Percentiles rank a stretch among this genome's conserved stretches.
Evolutionary conservation across 2,113 vertebrate genomes (phyloP).

Genomic region (Pongo pygmaeus): DNA sequence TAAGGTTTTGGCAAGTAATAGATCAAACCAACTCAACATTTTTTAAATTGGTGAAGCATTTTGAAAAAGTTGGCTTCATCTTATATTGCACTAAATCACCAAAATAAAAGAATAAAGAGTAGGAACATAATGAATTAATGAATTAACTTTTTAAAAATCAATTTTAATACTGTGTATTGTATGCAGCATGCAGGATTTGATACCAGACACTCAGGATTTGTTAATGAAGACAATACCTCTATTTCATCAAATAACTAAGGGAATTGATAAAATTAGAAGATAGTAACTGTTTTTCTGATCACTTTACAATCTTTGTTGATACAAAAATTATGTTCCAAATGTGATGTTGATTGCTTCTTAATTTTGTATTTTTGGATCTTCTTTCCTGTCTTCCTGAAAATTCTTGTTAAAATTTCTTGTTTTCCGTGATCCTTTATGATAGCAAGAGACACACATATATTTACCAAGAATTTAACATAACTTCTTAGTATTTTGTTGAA

Average conservation of each 20-base stretch:
- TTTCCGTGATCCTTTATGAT: conserved; percentile 3
- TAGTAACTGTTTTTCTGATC: neutral
- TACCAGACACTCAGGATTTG: neutral
- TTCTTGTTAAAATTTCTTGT: neutral
- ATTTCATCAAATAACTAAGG: neutral
- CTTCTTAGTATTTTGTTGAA: neutral
- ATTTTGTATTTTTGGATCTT: neutral
- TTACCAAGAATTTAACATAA: neutral
- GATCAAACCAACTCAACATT: neutral
- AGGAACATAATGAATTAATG: neutral
- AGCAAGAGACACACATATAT: neutral
- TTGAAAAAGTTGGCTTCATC: neutral
- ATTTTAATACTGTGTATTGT: neutral
- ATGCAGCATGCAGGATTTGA: neutral
- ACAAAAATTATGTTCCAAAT: neutral
- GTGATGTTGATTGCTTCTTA: neutral
- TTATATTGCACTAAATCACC: neutral
- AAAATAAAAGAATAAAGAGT: neutral
- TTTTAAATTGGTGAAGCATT: neutral
- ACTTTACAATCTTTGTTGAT: neutral
- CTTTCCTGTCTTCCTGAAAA: neutral
- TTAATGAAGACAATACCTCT: neutral
- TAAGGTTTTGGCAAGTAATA: neutral
- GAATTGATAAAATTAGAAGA: neutral
- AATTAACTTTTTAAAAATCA: neutral